Percentiles rank a stretch among this genome's conserved stretches.
phyloP scores from a whole-genome alignment of 2,888 invertebrate species.

The Zygothrica quintamaculata region DNA sequence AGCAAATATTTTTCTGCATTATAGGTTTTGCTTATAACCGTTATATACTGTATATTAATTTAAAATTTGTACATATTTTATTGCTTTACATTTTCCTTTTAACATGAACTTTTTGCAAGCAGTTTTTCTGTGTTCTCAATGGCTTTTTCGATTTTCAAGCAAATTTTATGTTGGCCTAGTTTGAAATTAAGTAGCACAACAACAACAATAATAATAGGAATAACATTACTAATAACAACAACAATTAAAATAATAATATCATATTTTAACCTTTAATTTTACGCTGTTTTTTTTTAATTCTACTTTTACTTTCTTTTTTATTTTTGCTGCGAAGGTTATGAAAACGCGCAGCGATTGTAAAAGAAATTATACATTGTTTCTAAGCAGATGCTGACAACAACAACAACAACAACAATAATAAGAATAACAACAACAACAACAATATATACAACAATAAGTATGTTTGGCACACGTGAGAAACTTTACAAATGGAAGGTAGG shows the following conservation, averaged over 20 bases:
- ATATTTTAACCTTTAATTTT: slow-evolving; percentile 65
- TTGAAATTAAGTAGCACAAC: slow-evolving; percentile 60
- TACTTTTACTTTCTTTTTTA: slow-evolving; percentile 19
- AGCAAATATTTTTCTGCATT: no score
- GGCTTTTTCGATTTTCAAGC: slow-evolving; percentile 34
- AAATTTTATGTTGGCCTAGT: slow-evolving; percentile 61
- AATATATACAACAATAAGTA: slow-evolving; percentile 24
- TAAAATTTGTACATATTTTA: no score
- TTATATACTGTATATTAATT: no score
- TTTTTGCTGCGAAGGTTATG: slow-evolving; percentile 59
- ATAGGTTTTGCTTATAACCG: no score
- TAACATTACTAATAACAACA: no score
- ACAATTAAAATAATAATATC: slow-evolving; percentile 31
- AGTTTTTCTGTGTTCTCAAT: no score
- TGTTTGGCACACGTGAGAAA: slow-evolving; percentile 62
- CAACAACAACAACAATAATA: slow-evolving; percentile 25
- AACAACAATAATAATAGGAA: not conserved
- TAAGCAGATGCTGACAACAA: slow-evolving; percentile 36
- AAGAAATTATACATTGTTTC: slow-evolving; percentile 61
- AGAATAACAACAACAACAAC: slow-evolving; percentile 38
- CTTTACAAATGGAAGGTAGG: slow-evolving; percentile 55
- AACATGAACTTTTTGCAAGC: no score
- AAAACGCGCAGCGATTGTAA: slow-evolving; percentile 58
- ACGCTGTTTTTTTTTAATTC: slow-evolving; percentile 1
- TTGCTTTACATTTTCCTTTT: no score